Conservation (phyloP, 2,113 vertebrate species). For the Scatophagus argus region DNA sequence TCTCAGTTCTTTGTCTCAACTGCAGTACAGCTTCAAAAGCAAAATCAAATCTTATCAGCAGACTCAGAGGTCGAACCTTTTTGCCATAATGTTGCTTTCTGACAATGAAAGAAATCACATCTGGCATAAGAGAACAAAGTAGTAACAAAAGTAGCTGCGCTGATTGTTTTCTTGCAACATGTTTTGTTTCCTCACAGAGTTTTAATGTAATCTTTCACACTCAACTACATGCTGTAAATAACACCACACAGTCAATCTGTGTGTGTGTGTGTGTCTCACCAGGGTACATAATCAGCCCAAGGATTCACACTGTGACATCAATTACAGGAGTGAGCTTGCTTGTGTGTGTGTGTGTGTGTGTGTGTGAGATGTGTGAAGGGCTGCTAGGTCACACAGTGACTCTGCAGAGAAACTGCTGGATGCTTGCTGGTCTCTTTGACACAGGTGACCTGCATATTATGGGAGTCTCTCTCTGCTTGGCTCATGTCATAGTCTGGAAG, state of each 20-base stretch:
- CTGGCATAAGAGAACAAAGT: not conserved
- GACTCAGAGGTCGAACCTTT: not conserved
- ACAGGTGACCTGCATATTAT: not conserved
- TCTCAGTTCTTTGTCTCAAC: slow-evolving; percentile 9
- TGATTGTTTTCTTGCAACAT: not conserved
- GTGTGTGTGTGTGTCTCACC: slow-evolving; percentile 6
- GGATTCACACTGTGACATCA: slow-evolving; percentile 49
- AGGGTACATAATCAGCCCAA: slow-evolving; percentile 20
- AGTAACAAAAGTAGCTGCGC: not conserved
- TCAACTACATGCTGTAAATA: slow-evolving; percentile 19
- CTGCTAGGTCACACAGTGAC: slow-evolving; percentile 34
- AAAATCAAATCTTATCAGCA: not conserved
- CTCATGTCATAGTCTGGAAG: too few species aligned
- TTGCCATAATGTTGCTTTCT: too few species aligned
- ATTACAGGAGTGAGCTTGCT: slow-evolving; percentile 1
- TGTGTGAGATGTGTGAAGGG: slow-evolving; percentile 8
- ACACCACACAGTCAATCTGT: slow-evolving; percentile 22
- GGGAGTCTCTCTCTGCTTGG: not conserved
- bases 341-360: slow-evolving; percentile 29
- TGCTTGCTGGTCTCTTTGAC: not conserved
- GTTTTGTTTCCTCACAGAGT: not conserved
- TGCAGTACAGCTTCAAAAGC: not conserved
- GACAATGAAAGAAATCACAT: not conserved
- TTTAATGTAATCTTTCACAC: slow-evolving; percentile 21
- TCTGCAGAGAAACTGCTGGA: slow-evolving; percentile 15